Evolutionary conservation across 2,797 vertebrate genomes (phyloP), one percentile per base, ranked within the genome.

Genomic region (Anabas testudineus): DNA sequence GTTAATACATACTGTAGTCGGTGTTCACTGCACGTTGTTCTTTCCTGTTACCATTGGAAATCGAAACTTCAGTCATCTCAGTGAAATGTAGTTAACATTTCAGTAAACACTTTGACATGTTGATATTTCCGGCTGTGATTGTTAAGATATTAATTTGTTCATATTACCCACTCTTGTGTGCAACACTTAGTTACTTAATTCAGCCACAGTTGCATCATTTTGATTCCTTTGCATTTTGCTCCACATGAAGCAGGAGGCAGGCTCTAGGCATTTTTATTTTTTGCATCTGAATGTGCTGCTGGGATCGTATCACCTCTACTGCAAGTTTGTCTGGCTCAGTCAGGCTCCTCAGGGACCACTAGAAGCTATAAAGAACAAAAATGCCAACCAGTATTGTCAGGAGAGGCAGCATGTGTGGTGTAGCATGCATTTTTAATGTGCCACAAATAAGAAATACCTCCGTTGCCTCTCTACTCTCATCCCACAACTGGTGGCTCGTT

Each of bases 341-440:
- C 68, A 22, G 54, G 67, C 86, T 94, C 91, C 86, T 72, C 24
- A 3, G 88, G 74, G 87, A 92, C 80, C 71, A 76, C 77, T 92
- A 80, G 74, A 74, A 71, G 83, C 88, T 86, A 81, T 87, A 91
- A 90, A 94, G 91, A 91, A 91, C 82, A 87, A 88, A 92, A 91
- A 85, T 83, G 80, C 80, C 76, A 71, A 79, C 60, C 49, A 75
- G 81, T 84, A 74, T 91, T 85, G 91, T 91, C 83, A 76, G 85
- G 80, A 65, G 8, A 66, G 71, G 76, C 85, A 79, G 82, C 80
- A 73, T 83, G 83, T 82, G 84, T 83, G 74, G 83, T 75, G 80
- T 79, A 80, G 45, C 91, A 91, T 93, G 82, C 85, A 93, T 93
- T 92, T 93, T 93, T 90, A 90, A 93, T 90, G 84, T 61, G 54